Conservation (phyloP, 1,140 invertebrate species). For the Epicauta chinensis region DNA sequence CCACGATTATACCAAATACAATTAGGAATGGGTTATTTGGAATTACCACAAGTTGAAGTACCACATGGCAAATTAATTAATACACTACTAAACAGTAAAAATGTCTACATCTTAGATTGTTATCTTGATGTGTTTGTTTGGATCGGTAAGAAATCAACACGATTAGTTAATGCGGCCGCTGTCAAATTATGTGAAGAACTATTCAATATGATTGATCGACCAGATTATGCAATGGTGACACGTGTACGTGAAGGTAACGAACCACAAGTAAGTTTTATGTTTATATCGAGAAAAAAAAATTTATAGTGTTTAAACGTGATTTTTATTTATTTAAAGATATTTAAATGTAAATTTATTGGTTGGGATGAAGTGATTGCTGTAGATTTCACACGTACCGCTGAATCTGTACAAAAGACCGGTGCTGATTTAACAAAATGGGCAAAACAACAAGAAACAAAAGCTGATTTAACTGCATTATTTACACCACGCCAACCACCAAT, state of each 20-base stretch:
- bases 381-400: constrained; percentile 97
- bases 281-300: too few species aligned
- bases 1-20: constrained; percentile 90
- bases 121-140: constrained; percentile 97
- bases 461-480: constrained; percentile 92
- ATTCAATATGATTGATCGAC: constrained; percentile 86
- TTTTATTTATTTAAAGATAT: constrained; percentile 61
- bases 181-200: constrained; percentile 93
- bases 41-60: constrained; percentile 91
- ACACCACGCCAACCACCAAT: constrained; percentile 89
- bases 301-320: neutral
- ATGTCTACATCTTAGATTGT: constrained; percentile 97
- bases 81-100: constrained; percentile 78
- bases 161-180: constrained; percentile 91
- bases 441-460: constrained; percentile 81
- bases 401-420: constrained; percentile 93
- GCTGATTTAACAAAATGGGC: constrained; percentile 94
- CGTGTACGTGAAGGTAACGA: constrained; percentile 83
- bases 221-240: constrained; percentile 82
- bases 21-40: constrained; percentile 97
- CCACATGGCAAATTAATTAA: constrained; percentile 68
- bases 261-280: constrained; percentile 52
- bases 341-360: constrained; percentile 94
- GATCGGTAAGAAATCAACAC: constrained; percentile 97
- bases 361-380: constrained; percentile 99